Percentiles rank a stretch among this genome's conserved stretches.
phyloP scores from a whole-genome alignment of 2,113 vertebrate species.

The Ptychochromis oligacanthus region DNA sequence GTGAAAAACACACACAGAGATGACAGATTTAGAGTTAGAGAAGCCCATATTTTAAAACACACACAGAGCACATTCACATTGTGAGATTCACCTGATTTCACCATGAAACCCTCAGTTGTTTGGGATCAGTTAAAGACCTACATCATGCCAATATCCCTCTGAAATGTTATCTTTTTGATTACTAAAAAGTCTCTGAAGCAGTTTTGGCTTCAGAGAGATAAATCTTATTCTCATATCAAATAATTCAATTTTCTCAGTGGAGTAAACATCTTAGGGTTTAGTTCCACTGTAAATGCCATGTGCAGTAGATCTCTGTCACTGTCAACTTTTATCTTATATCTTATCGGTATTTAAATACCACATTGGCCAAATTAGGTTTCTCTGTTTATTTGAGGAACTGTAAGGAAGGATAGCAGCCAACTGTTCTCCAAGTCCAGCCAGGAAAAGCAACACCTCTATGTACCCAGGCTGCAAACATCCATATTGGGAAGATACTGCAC shows the following conservation, averaged over 20 bases:
- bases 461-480: constrained; percentile 35
- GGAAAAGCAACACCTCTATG: constrained; percentile 59
- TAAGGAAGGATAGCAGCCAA: constrained; percentile 31
- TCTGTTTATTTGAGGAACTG: constrained; percentile 62
- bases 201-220: not conserved
- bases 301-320: constrained; percentile 27
- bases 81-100: not conserved
- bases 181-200: not conserved
- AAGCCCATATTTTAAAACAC: not conserved
- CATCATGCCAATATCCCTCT: not conserved
- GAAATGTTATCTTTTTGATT: not conserved
- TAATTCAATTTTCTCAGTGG: not conserved
- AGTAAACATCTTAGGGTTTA: not conserved
- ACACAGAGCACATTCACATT: not conserved
- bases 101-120: not conserved
- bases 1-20: constrained; percentile 1
- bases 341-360: constrained; percentile 56
- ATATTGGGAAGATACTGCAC: constrained; percentile 54
- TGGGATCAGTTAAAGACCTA: not conserved
- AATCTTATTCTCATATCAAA: constrained; percentile 3
- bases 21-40: not conserved
- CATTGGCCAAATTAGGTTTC: constrained; percentile 14
- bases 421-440: constrained; percentile 11
- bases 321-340: constrained; percentile 44
- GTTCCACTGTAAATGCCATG: not conserved